These are phyloP conservation scores for Lacerta agilis DNA, from an alignment of 2,797 vertebrate species.

Conservation along the genomic window DNA sequence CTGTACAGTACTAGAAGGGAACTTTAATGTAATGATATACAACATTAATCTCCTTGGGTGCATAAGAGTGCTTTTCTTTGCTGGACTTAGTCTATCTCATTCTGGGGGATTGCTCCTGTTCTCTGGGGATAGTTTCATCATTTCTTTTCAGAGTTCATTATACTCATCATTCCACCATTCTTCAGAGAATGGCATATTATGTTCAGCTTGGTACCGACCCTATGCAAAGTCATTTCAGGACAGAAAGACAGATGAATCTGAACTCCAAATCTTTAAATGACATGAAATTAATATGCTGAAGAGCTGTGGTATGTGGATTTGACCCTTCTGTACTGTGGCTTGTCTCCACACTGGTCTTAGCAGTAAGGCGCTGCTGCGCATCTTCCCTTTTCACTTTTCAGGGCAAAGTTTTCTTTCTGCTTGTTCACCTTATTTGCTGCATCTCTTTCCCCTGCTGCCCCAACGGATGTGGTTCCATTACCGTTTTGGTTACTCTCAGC, in stretches of 20 bases:
- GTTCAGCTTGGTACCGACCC: neutral
- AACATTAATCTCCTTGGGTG: conserved; percentile 12
- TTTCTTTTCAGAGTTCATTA: conserved; percentile 44
- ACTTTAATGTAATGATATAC: conserved; percentile 41
- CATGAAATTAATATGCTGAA: neutral
- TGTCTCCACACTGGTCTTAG: neutral
- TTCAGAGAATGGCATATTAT: neutral
- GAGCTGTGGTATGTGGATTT: neutral
- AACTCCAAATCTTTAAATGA: neutral
- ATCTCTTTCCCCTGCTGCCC: neutral
- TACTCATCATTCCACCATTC: conserved; percentile 27
- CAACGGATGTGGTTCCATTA: neutral
- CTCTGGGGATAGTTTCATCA: conserved; percentile 37
- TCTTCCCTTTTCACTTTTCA: neutral
- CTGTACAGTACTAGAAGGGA: conserved; percentile 33
- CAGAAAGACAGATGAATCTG: neutral
- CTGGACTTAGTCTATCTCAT: conserved; percentile 3
- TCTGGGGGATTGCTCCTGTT: conserved; percentile 11
- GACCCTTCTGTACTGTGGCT: neutral
- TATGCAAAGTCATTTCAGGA: neutral
- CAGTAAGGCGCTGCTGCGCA: neutral
- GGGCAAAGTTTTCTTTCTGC: neutral
- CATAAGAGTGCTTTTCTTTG: conserved; percentile 21
- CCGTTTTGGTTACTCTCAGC: neutral
- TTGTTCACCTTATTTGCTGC: neutral